Evolutionary conservation across 2,888 invertebrate genomes (phyloP).

Genomic region (Ethmia dodecea): DNA sequence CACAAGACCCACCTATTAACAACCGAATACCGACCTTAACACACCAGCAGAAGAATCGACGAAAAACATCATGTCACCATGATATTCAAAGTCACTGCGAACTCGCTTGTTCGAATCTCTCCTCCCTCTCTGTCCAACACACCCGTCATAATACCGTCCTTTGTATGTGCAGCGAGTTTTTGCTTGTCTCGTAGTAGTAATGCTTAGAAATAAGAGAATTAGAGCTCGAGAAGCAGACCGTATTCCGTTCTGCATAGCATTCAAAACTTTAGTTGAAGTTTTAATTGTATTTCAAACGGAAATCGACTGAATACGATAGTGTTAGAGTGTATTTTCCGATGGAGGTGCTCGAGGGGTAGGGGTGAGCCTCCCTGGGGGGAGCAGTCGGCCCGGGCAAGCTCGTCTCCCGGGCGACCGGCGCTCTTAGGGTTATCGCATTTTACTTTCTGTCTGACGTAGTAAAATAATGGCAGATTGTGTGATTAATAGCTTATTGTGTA

Average conservation of each 20-base stretch:
- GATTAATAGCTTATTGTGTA: no score
- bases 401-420: constrained; percentile 64
- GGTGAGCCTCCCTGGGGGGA: neutral
- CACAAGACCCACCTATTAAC: constrained; percentile 22
- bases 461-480: no score
- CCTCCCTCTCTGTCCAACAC: constrained; percentile 2
- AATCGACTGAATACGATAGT: constrained; percentile 18
- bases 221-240: constrained; percentile 65
- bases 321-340: constrained; percentile 28
- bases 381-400: constrained; percentile 54
- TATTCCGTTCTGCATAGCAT: constrained; percentile 63
- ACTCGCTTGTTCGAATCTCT: constrained; percentile 3
- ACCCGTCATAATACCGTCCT: constrained; percentile 1
- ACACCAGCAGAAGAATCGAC: constrained; percentile 6
- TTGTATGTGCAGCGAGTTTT: neutral
- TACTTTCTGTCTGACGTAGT: no score
- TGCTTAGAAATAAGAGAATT: constrained; percentile 59
- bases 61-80: constrained; percentile 8
- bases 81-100: constrained; percentile 7
- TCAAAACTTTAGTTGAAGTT: constrained; percentile 59
- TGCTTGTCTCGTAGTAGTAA: constrained; percentile 10
- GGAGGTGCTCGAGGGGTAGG: constrained; percentile 3
- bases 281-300: constrained; percentile 12
- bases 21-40: constrained; percentile 10
- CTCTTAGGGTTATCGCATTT: no score